Base-by-base conservation (phyloP, 2,888 invertebrate genomes). In the Rhyacophila evoluta region DNA sequence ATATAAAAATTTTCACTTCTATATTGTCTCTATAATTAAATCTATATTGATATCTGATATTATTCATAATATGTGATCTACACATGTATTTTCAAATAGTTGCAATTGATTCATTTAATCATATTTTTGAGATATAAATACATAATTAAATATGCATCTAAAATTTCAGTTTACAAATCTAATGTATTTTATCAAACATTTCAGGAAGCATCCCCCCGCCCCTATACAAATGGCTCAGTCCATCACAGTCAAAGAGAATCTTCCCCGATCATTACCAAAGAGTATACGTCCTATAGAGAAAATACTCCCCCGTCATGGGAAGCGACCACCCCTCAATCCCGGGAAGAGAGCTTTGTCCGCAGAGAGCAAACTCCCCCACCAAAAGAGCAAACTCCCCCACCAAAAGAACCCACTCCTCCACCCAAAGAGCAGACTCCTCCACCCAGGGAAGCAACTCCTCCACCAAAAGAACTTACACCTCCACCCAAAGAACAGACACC, bases 211-310 rank as follows among this genome's bases (percentile, higher is more conserved):
- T 84, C 85, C 74, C 84, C 88, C 85, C 89, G 88, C 83, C 87
- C 89, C 0, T 88, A 88, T 83, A 88, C 89, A 3, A 89, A 89
- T 81, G 89, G 89, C 55, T 88, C 87, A 79, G 85, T 89, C 87
- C 80, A 89, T 88, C 79, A 86, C 88, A 78, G 85, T 87, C 77
- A 88, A 81, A 87, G 81, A 76, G 82, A 83, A 78, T 27, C 68
- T 5, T 81, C 81, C 28, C 83, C 83, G 4, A 83, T 84, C 77
- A 74, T 79, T 12, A n/a, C 69, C 37, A 79, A 80, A 73, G 80
- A 80, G 4, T 79, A 74, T 27, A 11, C 73, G 4, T 68, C 28
- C 25, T 41, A 72, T 67, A 81, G 69, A 68, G 81, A 81, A 29
- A 72, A 78, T 12, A 81, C 55, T 4, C 79, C 71, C 33, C 82